Evolutionary conservation across 2,113 vertebrate species (phyloP).

Genomic region (Sorex araneus): DNA sequence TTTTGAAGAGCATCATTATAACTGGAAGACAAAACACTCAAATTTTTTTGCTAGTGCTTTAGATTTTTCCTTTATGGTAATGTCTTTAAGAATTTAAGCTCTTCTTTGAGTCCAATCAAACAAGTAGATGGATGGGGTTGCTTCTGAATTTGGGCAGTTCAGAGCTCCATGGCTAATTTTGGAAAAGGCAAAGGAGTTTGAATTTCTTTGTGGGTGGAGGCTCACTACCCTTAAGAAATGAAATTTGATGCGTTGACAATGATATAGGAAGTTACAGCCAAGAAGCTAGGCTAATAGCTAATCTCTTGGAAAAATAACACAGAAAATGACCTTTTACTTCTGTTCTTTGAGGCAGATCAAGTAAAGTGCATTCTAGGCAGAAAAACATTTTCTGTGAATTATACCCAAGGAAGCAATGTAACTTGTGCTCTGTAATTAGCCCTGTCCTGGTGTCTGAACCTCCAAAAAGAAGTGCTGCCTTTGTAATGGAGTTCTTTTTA

Average conservation of each 20-base stretch:
- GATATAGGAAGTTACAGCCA: constrained; percentile 30
- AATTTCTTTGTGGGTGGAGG: neutral
- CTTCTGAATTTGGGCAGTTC: neutral
- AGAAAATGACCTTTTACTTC: constrained; percentile 44
- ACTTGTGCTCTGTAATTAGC: neutral
- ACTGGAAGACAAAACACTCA: neutral
- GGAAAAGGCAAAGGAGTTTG: constrained; percentile 21
- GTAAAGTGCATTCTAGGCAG: constrained; percentile 45
- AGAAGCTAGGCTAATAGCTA: constrained; percentile 53
- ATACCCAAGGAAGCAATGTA: constrained; percentile 1
- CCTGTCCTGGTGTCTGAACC: constrained; percentile 15
- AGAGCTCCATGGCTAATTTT: constrained; percentile 27
- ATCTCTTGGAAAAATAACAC: neutral
- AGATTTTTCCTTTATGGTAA: neutral
- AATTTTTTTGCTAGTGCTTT: constrained; percentile 24
- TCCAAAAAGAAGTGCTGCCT: constrained; percentile 34
- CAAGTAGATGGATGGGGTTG: neutral
- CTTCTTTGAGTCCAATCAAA: constrained; percentile 34
- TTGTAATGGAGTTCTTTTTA: constrained; percentile 71
- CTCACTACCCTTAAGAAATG: constrained; percentile 10
- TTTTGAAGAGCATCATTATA: constrained; percentile 28
- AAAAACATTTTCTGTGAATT: constrained; percentile 53
- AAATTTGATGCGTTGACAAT: neutral
- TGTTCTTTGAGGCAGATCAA: constrained; percentile 57
- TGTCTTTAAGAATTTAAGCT: neutral